Percentiles rank a stretch among this genome's conserved stretches.
These are phyloP conservation scores for Cynaeus angustus DNA, from an alignment of 2,888 invertebrate species.

Conservation along the genomic window DNA sequence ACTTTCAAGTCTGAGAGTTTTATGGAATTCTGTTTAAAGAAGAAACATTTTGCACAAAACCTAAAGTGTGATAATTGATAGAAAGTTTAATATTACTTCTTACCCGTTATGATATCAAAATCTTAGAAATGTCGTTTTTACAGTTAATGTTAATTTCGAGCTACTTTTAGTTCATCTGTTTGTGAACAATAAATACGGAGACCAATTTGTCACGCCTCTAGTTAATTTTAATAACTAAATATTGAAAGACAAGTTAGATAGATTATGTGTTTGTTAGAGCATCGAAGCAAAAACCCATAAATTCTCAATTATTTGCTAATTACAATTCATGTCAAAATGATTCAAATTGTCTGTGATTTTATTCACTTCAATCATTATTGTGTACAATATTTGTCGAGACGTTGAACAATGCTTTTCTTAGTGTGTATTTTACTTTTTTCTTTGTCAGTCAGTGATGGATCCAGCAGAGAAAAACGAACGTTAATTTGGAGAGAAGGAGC, in stretches of 20 bases:
- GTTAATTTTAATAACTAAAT: slow-evolving; percentile 36
- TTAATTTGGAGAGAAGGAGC: slow-evolving; percentile 30
- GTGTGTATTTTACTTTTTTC: neutral
- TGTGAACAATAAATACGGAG: too few relatives aligned
- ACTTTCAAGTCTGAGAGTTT: neutral
- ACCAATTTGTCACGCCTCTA: neutral
- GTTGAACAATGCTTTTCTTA: neutral
- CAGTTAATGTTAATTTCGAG: too few relatives aligned
- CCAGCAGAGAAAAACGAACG: slow-evolving; percentile 10
- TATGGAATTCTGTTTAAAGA: too few relatives aligned
- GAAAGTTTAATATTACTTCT: neutral
- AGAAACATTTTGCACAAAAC: too few relatives aligned
- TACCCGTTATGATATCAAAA: too few relatives aligned
- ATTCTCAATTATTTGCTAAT: slow-evolving; percentile 15
- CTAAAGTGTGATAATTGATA: neutral
- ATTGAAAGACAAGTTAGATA: slow-evolving; percentile 23
- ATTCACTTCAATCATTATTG: neutral
- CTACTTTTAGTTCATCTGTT: too few relatives aligned
- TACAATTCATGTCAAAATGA: neutral
- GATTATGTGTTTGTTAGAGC: slow-evolving; percentile 6
- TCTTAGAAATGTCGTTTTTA: too few relatives aligned
- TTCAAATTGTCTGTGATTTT: neutral
- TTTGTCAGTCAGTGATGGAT: neutral
- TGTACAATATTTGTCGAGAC: too few relatives aligned
- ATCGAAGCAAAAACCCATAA: slow-evolving; percentile 1